Base-by-base conservation (phyloP, 2,113 vertebrate species). In the Colaptes auratus region DNA sequence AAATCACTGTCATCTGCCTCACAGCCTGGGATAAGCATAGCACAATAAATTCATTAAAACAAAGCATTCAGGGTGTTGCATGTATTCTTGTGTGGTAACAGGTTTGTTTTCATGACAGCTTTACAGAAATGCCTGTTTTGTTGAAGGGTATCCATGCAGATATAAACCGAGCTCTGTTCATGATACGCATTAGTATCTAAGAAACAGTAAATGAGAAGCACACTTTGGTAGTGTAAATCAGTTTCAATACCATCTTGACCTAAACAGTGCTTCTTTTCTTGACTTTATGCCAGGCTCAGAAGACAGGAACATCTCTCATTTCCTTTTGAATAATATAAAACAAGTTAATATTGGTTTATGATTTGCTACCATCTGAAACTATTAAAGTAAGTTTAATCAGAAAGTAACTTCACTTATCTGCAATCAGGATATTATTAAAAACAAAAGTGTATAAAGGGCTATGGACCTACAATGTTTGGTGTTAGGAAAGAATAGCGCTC, bases 1-100 rank as follows among this genome's bases (percentile, higher is more conserved):
- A 89, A 69, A 97, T 97, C 95, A 85, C 56, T 94, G 80, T 90
- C 80, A 78, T 55, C 92, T 88, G 63, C n/a, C 52, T 92, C n/a
- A 75, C 55, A 93, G 74, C 28, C 33, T 55, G n/a, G 65, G 63
- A 83, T 61, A 77, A 94, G 53, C 36, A 81, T 27, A 78, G 72
- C 39, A 80, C 80, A 89, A 94, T 66, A 90, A 93, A 83, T 56
- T 92, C 71, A 82, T 96, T 94, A 89, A 86, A 95, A 92, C 84
- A 81, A 91, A 91, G 23, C 60, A 35, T 86, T 94, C 20, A 12
- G 59, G 80, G 42, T 82, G 33, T 80, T 71, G 44, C 56, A 39
- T 50, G 58, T 87, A 84, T 88, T 96, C 92, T 82, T 88, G 78
- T 60, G 82, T 55, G 73, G n/a, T 30, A 90, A 88, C 33, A 69